Evolutionary conservation across 2,113 vertebrate genomes (phyloP), one percentile per base, ranked within the genome.

Genomic region (Mohoua ochrocephala): DNA sequence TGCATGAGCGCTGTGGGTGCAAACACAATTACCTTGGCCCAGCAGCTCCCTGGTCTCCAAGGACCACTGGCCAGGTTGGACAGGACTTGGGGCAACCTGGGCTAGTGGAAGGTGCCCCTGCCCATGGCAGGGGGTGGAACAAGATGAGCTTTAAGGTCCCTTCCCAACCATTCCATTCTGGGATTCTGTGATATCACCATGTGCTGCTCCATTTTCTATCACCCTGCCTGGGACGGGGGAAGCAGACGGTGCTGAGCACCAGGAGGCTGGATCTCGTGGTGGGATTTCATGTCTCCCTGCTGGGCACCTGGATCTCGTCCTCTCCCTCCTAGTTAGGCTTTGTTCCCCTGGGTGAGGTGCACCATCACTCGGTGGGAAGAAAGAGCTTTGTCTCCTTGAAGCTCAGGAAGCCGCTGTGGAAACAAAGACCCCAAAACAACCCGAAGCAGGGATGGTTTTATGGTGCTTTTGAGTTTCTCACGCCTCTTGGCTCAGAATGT

Each of bases 21-120:
- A 68, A 42, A 20, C 52, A 31, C 47, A 9, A 2, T 37, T 3
- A 3, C n/a, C 28, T 44, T 60, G 44, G 13, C 31, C 42, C 56
- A 54, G 79, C 67, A 44, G n/a, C 21, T 65, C 20, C n/a, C 13
- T 26, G 24, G 15, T 73, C 45, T 33, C 35, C 1, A 4, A 6
- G 53, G 35, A 15, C 10, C 70, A 35, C 11, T 39, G 44, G 33
- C 37, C 12, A 45, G 27, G 22, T 1, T 52, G 68, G 59, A 50
- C 0, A 0, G 52, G 44, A 16, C 37, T 67, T 2, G 3, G 41
- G 3, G 7, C 26, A 69, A 0, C 26, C 15, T 49, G 54, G 30
- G 12, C 6, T 0, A 3, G 26, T 35, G 78, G 24, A 11, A 83
- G 41, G 8, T 54, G 54, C 15, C 47, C 61, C 70, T 75, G 27